phyloP scores from a whole-genome alignment of 30 jellyfish, hydroid and myxozoan species.

The Hydra vulgaris region DNA sequence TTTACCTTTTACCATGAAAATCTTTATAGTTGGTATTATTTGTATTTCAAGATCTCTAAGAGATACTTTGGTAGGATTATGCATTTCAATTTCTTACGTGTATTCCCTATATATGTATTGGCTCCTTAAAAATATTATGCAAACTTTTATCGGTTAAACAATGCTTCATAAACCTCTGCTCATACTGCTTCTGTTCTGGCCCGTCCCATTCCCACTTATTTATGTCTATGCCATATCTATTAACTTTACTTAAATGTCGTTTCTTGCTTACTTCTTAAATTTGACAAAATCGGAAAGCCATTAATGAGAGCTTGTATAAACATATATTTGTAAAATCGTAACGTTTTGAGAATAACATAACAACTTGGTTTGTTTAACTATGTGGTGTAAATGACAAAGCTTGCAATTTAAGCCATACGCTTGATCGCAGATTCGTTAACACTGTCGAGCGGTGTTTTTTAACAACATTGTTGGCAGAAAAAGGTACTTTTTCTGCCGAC shows the following conservation, averaged over 20 bases:
- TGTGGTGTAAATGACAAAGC: not conserved
- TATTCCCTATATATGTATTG: not conserved
- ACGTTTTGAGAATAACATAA: not conserved
- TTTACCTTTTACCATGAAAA: not conserved
- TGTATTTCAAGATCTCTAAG: not conserved
- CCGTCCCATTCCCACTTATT: not conserved
- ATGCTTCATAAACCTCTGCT: no score
- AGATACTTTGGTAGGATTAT: not conserved
- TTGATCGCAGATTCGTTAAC: not conserved
- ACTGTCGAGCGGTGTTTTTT: not conserved
- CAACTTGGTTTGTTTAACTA: not conserved
- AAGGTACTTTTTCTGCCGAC: not conserved
- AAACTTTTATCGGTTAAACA: not conserved
- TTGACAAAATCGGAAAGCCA: not conserved
- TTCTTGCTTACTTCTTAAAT: not conserved
- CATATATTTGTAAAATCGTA: not conserved
- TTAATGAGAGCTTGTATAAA: not conserved
- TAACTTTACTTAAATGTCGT: not conserved
- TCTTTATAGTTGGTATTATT: not conserved
- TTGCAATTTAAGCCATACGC: not conserved
- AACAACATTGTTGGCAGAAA: not conserved
- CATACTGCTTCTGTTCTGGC: not conserved
- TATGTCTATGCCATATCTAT: not conserved
- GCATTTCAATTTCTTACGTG: not conserved
- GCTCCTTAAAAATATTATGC: not conserved